Conservation (phyloP, 2,888 invertebrate genomes). For the Cremastinae sp. region DNA sequence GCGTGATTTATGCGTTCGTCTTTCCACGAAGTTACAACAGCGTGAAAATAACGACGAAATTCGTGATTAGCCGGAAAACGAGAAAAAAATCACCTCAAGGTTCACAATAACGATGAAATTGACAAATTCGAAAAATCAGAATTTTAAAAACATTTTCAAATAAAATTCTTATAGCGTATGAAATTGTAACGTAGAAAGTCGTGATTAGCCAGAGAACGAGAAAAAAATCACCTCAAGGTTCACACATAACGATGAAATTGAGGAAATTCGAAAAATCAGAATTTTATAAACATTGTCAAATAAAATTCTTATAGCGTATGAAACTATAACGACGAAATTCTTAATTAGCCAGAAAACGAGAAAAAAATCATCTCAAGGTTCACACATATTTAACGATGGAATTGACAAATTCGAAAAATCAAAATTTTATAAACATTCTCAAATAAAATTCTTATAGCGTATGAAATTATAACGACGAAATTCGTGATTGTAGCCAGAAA, state of each 20-base stretch:
- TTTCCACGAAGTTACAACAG: conserved; percentile 35
- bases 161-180: too few species aligned
- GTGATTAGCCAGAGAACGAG: neutral
- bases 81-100: neutral
- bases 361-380: neutral
- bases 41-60: conserved; percentile 30
- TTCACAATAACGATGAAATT: neutral
- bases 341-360: neutral
- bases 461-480: too few species aligned
- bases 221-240: neutral
- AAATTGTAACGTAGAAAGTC: too few species aligned
- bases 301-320: too few species aligned
- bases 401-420: neutral
- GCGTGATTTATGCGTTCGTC: conserved; percentile 51
- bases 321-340: too few species aligned
- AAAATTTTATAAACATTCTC: too few species aligned
- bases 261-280: too few species aligned
- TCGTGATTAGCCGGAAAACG: conserved; percentile 7
- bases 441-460: too few species aligned
- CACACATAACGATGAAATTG: neutral
- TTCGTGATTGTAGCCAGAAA: too few species aligned
- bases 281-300: too few species aligned
- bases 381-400: neutral
- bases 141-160: too few species aligned
- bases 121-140: too few species aligned